Base-by-base conservation (phyloP, 2,113 vertebrate genomes). In the Microcebus tavaratra region DNA sequence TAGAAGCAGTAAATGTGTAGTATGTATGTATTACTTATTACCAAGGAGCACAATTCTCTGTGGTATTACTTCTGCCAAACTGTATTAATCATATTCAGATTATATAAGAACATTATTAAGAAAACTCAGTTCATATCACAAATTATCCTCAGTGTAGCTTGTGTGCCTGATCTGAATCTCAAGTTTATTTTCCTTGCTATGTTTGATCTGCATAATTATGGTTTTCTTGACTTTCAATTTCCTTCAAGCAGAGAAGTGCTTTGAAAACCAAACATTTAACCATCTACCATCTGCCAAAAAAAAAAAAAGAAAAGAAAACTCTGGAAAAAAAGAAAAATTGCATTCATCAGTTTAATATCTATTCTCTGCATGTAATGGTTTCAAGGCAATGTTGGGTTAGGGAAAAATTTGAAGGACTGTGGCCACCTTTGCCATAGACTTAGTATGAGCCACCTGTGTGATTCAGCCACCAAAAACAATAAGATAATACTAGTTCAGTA, bases 161-260 rank as follows among this genome's bases (percentile, higher is more conserved):
- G 42, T 83, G 4, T 90, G 59, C 50, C 91, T 95, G 68, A 79
- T 88, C 39, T 76, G 34, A 50, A 75, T 87, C 83, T 87, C n/a
- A 94, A 50, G 42, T 91, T 92, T 97, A 79, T 97, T 96, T 93
- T 92, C 55, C 82, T 97, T 82, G 83, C 42, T 91, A 2, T 82
- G 59, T 96, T 97, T 90, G 39, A 81, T 95, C 89, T 95, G 73
- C 57, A 83, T 97, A 96, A 94, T 97, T 96, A 86, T 12, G 80
- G 10, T 94, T 96, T 93, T 96, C 48, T 86, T 96, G 93, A 97
- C 67, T 93, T 96, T 89, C 72, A 78, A 0, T 97, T 98, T 96
- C 53, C 55, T 86, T 89, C 55, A 86, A 91, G 48, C 63, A 91
- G 39, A 95, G 73, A 94, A 96, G 42, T 48, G 45, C 23, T 96